phyloP scores from a whole-genome alignment of 2,888 invertebrate genomes.

The Actias luna region DNA sequence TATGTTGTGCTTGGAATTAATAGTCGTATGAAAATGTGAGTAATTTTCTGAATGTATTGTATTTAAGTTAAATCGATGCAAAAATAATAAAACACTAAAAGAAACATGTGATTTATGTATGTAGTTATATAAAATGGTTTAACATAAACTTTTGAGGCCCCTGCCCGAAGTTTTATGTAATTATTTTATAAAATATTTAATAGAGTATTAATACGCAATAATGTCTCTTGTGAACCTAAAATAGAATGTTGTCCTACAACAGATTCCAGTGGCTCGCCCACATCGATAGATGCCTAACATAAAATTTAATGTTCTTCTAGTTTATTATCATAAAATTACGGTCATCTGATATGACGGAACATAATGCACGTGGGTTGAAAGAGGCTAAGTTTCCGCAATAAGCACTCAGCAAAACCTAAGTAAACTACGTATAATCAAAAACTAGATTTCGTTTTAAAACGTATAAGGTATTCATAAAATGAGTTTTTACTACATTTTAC shows the following conservation, averaged over 20 bases:
- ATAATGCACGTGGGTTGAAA: conserved; percentile 27
- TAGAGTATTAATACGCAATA: conserved; percentile 30
- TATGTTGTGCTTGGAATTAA: not conserved
- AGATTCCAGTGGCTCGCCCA: conserved; percentile 56
- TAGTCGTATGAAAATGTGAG: not conserved
- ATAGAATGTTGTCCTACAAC: conserved; percentile 67
- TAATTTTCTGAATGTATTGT: not conserved
- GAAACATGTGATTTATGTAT: not conserved
- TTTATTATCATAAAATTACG: conserved; percentile 61
- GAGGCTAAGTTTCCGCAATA: conserved; percentile 23
- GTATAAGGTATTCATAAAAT: too few species aligned
- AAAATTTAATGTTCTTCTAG: conserved; percentile 59
- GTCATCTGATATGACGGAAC: conserved; percentile 34
- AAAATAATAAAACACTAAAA: not conserved
- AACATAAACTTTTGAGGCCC: not conserved
- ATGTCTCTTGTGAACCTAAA: conserved; percentile 54
- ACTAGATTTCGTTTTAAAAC: not conserved
- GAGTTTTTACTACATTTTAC: not conserved
- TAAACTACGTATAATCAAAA: not conserved
- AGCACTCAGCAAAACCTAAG: conserved; percentile 1
- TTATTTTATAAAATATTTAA: conserved; percentile 3
- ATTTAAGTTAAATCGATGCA: not conserved
- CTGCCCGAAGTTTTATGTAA: not conserved
- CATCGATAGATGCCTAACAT: conserved; percentile 46
- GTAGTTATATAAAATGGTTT: not conserved